Evolutionary conservation across 2,888 invertebrate species (phyloP), one percentile per base, ranked within the genome.

Genomic region (Carpatolechia fugitivella): DNA sequence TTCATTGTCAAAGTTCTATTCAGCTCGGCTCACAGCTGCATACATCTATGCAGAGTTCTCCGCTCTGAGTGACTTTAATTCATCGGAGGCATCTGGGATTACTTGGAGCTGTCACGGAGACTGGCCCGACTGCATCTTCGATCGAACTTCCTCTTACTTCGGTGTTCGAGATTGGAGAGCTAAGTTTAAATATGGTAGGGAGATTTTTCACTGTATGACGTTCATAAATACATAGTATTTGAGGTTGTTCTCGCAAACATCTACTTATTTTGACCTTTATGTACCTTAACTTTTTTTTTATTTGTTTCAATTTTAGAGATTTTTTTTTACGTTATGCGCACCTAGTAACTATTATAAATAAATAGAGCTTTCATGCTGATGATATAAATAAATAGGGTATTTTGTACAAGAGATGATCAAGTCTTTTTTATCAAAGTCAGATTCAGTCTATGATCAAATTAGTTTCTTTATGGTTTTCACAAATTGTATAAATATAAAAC

Each of bases 51-150:
- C 49, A 48, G 38, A 49, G 18, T 35, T 49, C 35, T 31, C 35
- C 20, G 38, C 50, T 70, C 75, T 70, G 76, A 78, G 72, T 76
- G 78, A 80, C 78, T 78, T 78, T 80, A 80, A 82, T 82, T 82
- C 77, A 78, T 76, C 68, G 60, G 71, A 69, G 63, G 71, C 75
- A 82, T 80, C 82, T 82, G 82, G 80, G 82, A 80, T 79, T 82
- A 79, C 76, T 82, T 75, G 78, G 72, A 64, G 66, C 76, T 78
- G 80, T 80, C 80, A 80, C 73, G 73, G 73, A 69, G 70, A 61
- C 55, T 70, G 70, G 71, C 68, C 62, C 63, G 70, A 29, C 44
- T 44, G 72, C 52, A 72, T 74, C 75, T 77, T 74, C 69, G 72
- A 78, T 76, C 72, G 68, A 77, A 77, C 72, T 77, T 76, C 65